Evolutionary conservation across 2,797 vertebrate genomes (phyloP).

Genomic region (Gymnothorax reevesii): DNA sequence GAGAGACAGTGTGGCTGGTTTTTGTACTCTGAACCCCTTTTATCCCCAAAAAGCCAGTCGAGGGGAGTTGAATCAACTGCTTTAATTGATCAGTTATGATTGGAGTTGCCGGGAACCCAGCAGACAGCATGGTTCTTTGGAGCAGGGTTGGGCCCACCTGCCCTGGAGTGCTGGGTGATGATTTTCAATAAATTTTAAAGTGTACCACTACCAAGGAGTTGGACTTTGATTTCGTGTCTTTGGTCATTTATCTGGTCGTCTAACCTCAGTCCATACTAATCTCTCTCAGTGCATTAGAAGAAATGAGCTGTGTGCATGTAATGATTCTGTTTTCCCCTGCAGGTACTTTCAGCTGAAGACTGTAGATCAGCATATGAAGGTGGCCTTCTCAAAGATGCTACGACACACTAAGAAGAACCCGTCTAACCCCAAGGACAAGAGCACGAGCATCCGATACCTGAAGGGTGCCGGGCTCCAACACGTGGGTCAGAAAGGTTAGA

Average conservation of each 20-base stretch:
- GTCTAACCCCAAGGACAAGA: constrained; percentile 96
- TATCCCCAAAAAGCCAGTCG: too few species aligned
- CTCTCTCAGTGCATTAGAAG: background rate
- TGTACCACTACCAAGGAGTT: background rate
- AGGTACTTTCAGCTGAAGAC: constrained; percentile 95
- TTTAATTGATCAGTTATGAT: too few species aligned
- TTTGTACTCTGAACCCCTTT: too few species aligned
- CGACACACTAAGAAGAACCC: constrained; percentile 96
- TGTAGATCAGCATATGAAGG: constrained; percentile 94
- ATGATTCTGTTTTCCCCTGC: constrained; percentile 25
- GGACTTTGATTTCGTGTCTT: background rate
- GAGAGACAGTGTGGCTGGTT: too few species aligned
- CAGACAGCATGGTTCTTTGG: too few species aligned
- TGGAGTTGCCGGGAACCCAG: too few species aligned
- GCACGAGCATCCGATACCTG: constrained; percentile 93
- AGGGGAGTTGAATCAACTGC: too few species aligned
- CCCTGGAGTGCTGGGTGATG: too few species aligned
- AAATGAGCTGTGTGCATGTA: background rate
- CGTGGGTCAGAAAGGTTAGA: constrained; percentile 88
- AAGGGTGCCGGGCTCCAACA: constrained; percentile 88
- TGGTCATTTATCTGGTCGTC: too few species aligned
- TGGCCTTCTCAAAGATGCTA: constrained; percentile 95
- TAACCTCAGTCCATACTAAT: background rate
- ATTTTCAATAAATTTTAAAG: too few species aligned
- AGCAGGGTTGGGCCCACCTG: too few species aligned